A percentile compares a stretch with the other conserved stretches of the same genome.
These are phyloP conservation scores for Tetraneura akinire DNA, from an alignment of 1,140 invertebrate genomes.

Conservation along the genomic window DNA sequence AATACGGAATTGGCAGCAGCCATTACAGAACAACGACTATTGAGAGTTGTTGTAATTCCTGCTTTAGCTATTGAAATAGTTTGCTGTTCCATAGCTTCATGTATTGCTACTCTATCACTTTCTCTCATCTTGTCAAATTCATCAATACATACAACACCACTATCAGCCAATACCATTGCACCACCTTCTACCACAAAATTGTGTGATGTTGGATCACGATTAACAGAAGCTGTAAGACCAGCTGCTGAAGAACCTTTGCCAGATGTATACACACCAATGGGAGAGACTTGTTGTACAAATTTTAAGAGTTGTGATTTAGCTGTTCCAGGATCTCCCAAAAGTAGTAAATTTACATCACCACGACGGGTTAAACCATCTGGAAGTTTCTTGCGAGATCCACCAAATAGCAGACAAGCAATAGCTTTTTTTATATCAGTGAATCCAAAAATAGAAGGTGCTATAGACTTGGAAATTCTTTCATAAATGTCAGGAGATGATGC, in stretches of 20 bases:
- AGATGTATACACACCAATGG: conserved; percentile 96
- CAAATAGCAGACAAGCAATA: conserved; percentile 93
- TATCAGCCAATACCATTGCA: conserved; percentile 99
- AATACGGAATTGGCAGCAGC: conserved; percentile 99
- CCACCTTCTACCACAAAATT: conserved; percentile 99
- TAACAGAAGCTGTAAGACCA: conserved; percentile 97
- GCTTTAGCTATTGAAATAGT: conserved; percentile 99
- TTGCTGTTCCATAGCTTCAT: conserved; percentile 99
- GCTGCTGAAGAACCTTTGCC: conserved; percentile 99
- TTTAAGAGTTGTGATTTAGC: conserved; percentile 98
- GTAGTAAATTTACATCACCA: conserved; percentile 95
- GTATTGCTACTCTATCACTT: conserved; percentile 98
- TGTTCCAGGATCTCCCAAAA: conserved; percentile 98
- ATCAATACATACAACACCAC: conserved; percentile 98
- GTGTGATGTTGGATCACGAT: conserved; percentile 87
- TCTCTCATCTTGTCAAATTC: conserved; percentile 99
- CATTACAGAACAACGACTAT: conserved; percentile 96
- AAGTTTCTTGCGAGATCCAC: conserved; percentile 83
- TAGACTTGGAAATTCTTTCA: conserved; percentile 84
- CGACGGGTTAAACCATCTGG: conserved; percentile 93
- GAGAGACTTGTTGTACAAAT: conserved; percentile 94
- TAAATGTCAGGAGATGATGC: conserved; percentile 85
- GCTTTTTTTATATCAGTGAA: conserved; percentile 95
- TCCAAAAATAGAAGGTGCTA: conserved; percentile 98
- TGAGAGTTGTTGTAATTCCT: conserved; percentile 97